These are phyloP conservation scores for Pristionchus fissidentatus DNA, from an alignment of 2,888 invertebrate genomes.

Conservation along the genomic window DNA sequence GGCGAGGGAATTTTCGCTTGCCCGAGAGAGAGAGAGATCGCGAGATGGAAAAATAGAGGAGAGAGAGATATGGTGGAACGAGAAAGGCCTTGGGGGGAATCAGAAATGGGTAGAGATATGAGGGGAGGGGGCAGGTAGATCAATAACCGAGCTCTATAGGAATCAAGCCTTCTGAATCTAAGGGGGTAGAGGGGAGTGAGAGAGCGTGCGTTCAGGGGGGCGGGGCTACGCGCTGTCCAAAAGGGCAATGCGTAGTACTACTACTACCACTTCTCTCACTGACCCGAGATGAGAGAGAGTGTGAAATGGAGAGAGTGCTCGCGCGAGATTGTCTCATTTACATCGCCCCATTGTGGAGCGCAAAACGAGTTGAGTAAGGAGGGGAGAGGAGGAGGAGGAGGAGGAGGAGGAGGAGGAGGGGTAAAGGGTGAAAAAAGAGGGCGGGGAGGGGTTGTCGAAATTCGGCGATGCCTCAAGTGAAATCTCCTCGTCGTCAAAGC, in stretches of 20 bases:
- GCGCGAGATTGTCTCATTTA: neutral
- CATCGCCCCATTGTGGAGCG: neutral
- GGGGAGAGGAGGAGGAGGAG: neutral
- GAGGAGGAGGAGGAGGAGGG: neutral
- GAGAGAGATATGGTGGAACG: neutral
- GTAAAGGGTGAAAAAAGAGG: constrained; percentile 1
- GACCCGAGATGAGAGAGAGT: neutral
- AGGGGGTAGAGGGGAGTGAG: neutral
- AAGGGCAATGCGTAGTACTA: no score
- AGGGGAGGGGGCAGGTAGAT: constrained; percentile 25
- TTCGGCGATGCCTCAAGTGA: neutral
- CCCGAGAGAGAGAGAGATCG: neutral
- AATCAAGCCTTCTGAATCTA: neutral
- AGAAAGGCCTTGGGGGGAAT: neutral
- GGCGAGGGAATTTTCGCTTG: neutral
- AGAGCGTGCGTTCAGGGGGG: neutral
- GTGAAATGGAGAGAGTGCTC: neutral
- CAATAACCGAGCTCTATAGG: neutral
- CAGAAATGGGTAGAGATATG: neutral
- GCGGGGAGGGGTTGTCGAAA: neutral
- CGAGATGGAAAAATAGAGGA: neutral
- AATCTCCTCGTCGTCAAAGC: constrained; percentile 1
- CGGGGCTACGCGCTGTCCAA: no score
- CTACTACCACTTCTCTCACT: neutral
- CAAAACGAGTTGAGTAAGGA: neutral